phyloP scores from a whole-genome alignment of 2,888 invertebrate species.

The Papilio elwesi region DNA sequence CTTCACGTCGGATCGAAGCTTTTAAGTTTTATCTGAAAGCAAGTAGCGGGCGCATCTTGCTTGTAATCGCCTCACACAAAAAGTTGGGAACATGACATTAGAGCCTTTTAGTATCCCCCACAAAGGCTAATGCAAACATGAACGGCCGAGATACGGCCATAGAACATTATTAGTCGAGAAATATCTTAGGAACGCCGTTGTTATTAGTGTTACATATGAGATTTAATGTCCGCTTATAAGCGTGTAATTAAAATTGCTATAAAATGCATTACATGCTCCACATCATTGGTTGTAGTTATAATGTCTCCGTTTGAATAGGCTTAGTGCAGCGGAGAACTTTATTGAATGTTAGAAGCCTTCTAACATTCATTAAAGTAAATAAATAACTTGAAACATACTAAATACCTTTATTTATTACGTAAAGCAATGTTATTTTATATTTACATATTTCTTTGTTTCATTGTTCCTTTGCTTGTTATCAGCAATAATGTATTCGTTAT shows the following conservation, averaged over 20 bases:
- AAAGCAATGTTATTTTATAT: neutral
- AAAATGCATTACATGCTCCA: no score
- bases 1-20: conserved; percentile 52
- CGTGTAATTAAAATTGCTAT: neutral
- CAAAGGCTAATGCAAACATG: conserved; percentile 38
- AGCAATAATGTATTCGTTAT: neutral
- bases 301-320: no score
- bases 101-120: conserved; percentile 51
- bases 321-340: neutral
- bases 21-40: conserved; percentile 66
- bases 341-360: neutral
- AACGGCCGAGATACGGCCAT: conserved; percentile 33
- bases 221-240: conserved; percentile 9
- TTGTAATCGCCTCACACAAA: conserved; percentile 59
- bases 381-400: neutral
- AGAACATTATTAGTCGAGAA: conserved; percentile 24
- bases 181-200: conserved; percentile 27
- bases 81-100: conserved; percentile 60
- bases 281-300: no score
- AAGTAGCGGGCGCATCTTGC: conserved; percentile 55
- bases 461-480: neutral
- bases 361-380: no score
- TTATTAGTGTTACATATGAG: conserved; percentile 9
- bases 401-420: neutral
- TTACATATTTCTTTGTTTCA: neutral